Evolutionary conservation across 2,888 invertebrate species (phyloP), one percentile per base, ranked within the genome.

Genomic region (Metacarcinus magister): DNA sequence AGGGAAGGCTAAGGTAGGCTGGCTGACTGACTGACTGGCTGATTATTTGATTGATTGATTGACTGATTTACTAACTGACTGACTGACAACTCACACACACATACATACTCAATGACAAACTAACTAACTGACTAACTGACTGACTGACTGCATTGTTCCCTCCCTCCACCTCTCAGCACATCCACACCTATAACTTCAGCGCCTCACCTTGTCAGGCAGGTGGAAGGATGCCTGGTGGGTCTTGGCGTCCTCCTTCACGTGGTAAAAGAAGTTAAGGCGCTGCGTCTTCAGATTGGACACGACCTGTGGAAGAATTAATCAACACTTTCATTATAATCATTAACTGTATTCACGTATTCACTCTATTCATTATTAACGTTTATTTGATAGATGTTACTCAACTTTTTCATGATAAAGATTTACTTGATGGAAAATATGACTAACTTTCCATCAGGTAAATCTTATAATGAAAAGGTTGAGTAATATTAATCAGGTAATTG

Each of bases 221-320:
- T 92, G 67, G 95, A 97, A 97, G 75, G 96, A 82, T 19, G 94
- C 93, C 90, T 96, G 97, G 60, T 97, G 97, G 4, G 96, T 94
- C 75, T 96, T 96, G 89, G 89, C 23, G 91, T 97, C 97, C 39
- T 95, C 97, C 67, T 97, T 96, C 87, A 94, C 89, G 90, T 96
- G 96, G 95, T 97, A 97, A 43, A 96, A 94, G 89, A 97, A 28
- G 46, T 97, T 96, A 23, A 97, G 95, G 16, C 93, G 82, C 8
- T 96, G 95, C 0, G 96, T 95, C 94, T 95, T 96, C 43, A 97
- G 95, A 90, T 97, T 96, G 32, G 97, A 97, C 48, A 96, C 94
- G 23, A 97, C 90, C 96, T 97, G 96, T 5, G 89, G 91, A 23
- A n/a, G 67, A 54, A 39, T 39, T 39, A 39, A 39, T 39, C 39